Percentiles rank a stretch among this genome's conserved stretches.
phyloP scores from a whole-genome alignment of 2,888 invertebrate species.

The Aspidiotus destructor region DNA sequence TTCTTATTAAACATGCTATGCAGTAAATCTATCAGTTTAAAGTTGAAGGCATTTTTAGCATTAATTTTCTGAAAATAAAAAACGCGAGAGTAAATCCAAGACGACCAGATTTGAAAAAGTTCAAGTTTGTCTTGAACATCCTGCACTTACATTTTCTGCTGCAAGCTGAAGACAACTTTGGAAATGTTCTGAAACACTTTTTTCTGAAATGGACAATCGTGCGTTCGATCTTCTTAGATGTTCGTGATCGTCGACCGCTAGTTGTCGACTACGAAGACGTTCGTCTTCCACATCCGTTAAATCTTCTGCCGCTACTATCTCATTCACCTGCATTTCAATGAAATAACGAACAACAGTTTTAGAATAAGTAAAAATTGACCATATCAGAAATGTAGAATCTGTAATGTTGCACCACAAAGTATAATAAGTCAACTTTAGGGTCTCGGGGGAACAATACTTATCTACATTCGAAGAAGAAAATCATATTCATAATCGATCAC shows the following conservation, averaged over 20 bases:
- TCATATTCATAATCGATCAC: too few species aligned
- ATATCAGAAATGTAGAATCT: not conserved
- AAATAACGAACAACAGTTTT: too few species aligned
- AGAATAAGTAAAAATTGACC: too few species aligned
- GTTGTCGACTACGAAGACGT: slow-evolving; percentile 12
- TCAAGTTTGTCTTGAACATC: too few species aligned
- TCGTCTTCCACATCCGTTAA: slow-evolving; percentile 29
- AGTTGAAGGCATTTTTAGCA: slow-evolving; percentile 77
- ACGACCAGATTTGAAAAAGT: not conserved
- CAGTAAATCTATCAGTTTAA: slow-evolving; percentile 79
- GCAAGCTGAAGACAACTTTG: slow-evolving; percentile 28
- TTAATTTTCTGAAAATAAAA: slow-evolving; percentile 62
- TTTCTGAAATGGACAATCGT: slow-evolving; percentile 7
- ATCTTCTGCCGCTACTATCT: slow-evolving; percentile 8
- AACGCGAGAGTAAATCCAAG: not conserved
- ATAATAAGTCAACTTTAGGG: not conserved
- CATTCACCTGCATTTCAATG: not conserved
- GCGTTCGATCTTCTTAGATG: slow-evolving; percentile 1
- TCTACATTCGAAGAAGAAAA: too few species aligned
- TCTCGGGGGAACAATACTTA: too few species aligned
- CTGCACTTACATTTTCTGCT: slow-evolving; percentile 26
- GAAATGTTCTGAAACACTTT: slow-evolving; percentile 27
- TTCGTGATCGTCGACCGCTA: slow-evolving; percentile 18
- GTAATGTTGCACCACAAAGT: not conserved
- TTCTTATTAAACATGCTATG: slow-evolving; percentile 62